Base-by-base conservation (phyloP, 2,797 vertebrate genomes). In the Parotocinclus haroldoi region DNA sequence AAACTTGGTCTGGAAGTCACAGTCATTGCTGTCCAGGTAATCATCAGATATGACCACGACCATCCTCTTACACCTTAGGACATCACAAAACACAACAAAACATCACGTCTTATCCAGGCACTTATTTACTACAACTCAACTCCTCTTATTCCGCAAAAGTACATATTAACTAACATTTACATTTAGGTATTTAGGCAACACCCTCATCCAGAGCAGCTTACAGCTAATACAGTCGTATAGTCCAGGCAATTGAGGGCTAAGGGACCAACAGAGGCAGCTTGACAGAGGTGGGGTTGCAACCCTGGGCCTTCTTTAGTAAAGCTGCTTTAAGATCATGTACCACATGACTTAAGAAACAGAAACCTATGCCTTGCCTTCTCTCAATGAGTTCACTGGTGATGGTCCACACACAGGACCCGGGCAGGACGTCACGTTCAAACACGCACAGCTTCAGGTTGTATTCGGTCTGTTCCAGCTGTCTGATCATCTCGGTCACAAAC, bases 1-100 rank as follows among this genome's bases (percentile, higher is more conserved):
- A 82, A 99, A 99, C 85, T 98, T 99, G 63, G 96, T 99, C 89
- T 99, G 97, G 85, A 99, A 99, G 80, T 96, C 96, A 78, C 97
- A 99, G 37, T 92, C 95, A 0, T 93, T 88, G 0, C 97, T 99
- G 58, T 96, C 83, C 42, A 99, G 83, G 79, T 98, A 99, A 61
- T 99, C 95, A 49, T 99, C 97, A 3, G 96, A 98, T 82, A 99
- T 90, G 1, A 99, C 91, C 0, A 93, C 96, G 79, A 99, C 97
- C 95, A 99, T 96, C 80, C 91, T 89, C 80, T 92, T 94, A 79
- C 97, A 99, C 84, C 97, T 99, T 44, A 49, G 13, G 7, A 46
- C n/a, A 46, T 12, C 12, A 13, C 1, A 11, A 12, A 11, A n/a
- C 6, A 6, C n/a, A 7, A 46, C 12, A 3, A 46, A 49, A 13